Percentiles rank a stretch among this genome's conserved stretches.
These are phyloP conservation scores for Agonopterix alstromeriana DNA, from an alignment of 2,888 invertebrate species.

Conservation along the genomic window DNA sequence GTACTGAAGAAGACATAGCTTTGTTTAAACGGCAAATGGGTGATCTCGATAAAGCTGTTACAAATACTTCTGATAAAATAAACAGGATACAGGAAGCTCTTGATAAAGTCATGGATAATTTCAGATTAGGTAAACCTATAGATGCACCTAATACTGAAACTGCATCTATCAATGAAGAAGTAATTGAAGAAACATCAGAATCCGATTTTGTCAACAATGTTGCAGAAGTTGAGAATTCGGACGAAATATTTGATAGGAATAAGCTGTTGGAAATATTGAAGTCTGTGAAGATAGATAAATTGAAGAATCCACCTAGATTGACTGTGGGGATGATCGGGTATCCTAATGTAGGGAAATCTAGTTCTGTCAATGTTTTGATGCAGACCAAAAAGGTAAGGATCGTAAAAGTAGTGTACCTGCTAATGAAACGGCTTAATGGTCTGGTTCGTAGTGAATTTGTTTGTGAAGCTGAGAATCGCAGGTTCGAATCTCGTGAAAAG, in stretches of 20 bases:
- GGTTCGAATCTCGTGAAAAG: too few relatives aligned
- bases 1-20: slow-evolving; percentile 57
- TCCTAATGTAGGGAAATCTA: slow-evolving; percentile 99
- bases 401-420: too few relatives aligned
- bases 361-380: slow-evolving; percentile 96
- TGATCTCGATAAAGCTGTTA: slow-evolving; percentile 71
- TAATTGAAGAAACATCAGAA: slow-evolving; percentile 9
- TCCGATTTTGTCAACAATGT: background rate
- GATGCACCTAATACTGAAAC: slow-evolving; percentile 19
- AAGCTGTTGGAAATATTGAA: slow-evolving; percentile 85
- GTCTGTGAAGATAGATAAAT: slow-evolving; percentile 55
- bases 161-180: slow-evolving; percentile 8
- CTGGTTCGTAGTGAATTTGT: too few relatives aligned
- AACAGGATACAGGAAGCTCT: slow-evolving; percentile 71
- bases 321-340: slow-evolving; percentile 98
- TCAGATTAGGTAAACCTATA: slow-evolving; percentile 49
- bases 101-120: slow-evolving; percentile 52
- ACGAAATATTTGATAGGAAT: slow-evolving; percentile 79
- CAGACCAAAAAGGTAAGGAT: slow-evolving; percentile 83
- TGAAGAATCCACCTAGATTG: slow-evolving; percentile 73
- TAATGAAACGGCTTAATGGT: too few relatives aligned
- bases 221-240: slow-evolving; percentile 60
- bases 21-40: slow-evolving; percentile 68
- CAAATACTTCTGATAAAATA: slow-evolving; percentile 73
- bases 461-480: too few relatives aligned